A percentile compares a stretch with the other conserved stretches of the same genome.
phyloP scores from a whole-genome alignment of 1,140 invertebrate genomes.

The Dryas iulia region DNA sequence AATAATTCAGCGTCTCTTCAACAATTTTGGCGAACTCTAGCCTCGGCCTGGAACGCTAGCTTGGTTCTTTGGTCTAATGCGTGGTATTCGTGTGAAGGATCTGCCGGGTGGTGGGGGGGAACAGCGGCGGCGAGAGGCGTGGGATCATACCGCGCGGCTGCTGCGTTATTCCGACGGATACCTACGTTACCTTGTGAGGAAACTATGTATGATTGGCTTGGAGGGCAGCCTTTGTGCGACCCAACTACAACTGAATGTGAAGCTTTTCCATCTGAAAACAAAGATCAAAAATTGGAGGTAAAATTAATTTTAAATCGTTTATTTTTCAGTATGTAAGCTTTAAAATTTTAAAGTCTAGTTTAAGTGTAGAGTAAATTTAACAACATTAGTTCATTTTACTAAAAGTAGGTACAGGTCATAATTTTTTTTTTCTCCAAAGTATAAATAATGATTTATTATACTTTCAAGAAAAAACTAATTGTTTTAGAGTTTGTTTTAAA shows the following conservation, averaged over 20 bases:
- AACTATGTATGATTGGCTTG: slow-evolving; percentile 60
- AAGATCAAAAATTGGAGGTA: slow-evolving; percentile 52
- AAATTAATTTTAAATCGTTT: slow-evolving; percentile 2
- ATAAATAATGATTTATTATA: no score
- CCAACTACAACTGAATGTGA: slow-evolving; percentile 56
- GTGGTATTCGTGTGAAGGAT: slow-evolving; percentile 63
- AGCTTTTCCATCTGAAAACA: slow-evolving; percentile 43
- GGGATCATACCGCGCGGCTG: slow-evolving; percentile 53
- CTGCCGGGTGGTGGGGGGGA: slow-evolving; percentile 63
- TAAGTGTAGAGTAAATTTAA: no score
- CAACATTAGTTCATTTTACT: not conserved
- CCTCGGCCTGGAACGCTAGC: slow-evolving; percentile 69
- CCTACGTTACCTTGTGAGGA: slow-evolving; percentile 60
- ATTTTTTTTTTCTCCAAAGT: no score
- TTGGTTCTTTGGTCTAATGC: slow-evolving; percentile 67
- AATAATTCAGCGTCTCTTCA: slow-evolving; percentile 64
- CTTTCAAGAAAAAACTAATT: no score
- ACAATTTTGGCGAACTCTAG: slow-evolving; percentile 70
- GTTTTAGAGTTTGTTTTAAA: no score
- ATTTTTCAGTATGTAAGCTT: not conserved
- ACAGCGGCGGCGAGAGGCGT: slow-evolving; percentile 58
- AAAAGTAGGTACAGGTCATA: no score
- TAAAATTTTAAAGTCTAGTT: no score
- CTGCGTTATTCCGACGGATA: slow-evolving; percentile 57
- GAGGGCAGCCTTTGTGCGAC: slow-evolving; percentile 58